Evolutionary conservation across 2,888 invertebrate species (phyloP).

Genomic region (Polydrusus pterygomalis): DNA sequence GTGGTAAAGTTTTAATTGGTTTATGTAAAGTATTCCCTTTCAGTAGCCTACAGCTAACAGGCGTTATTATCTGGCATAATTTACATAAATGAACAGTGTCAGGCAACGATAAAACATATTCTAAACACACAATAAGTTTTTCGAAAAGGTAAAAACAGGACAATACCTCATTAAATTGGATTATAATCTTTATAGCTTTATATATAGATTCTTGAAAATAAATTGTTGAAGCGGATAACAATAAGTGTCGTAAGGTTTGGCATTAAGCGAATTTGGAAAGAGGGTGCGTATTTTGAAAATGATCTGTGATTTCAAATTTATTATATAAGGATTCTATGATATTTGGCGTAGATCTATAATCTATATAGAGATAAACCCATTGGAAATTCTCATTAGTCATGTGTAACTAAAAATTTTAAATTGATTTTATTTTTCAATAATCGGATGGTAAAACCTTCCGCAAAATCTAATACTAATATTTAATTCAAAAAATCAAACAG

Average conservation of each 20-base stretch:
- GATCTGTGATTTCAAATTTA: neutral
- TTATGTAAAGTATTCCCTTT: too few relatives aligned
- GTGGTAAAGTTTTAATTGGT: too few relatives aligned
- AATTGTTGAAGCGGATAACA: constrained; percentile 20
- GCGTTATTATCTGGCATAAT: constrained; percentile 1
- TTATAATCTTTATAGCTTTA: constrained; percentile 12
- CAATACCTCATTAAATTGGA: constrained; percentile 19
- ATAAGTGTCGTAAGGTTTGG: neutral
- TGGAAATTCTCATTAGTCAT: too few relatives aligned
- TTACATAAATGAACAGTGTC: constrained; percentile 1
- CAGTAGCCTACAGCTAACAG: neutral
- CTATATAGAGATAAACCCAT: too few relatives aligned
- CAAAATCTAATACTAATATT: too few relatives aligned
- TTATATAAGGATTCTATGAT: neutral
- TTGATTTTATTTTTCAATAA: too few relatives aligned
- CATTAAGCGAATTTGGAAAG: neutral
- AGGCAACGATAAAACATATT: neutral
- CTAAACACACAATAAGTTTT: neutral
- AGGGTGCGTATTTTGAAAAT: neutral
- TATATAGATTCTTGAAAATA: constrained; percentile 1
- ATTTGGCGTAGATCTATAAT: neutral
- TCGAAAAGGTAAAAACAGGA: neutral
- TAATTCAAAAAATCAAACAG: too few relatives aligned
- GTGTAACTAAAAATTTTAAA: too few relatives aligned
- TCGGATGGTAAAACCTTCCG: too few relatives aligned